A percentile compares a stretch with the other conserved stretches of the same genome.
Conservation (phyloP, 2,113 vertebrate genomes). For the Neodontobutis hainanensis region DNA sequence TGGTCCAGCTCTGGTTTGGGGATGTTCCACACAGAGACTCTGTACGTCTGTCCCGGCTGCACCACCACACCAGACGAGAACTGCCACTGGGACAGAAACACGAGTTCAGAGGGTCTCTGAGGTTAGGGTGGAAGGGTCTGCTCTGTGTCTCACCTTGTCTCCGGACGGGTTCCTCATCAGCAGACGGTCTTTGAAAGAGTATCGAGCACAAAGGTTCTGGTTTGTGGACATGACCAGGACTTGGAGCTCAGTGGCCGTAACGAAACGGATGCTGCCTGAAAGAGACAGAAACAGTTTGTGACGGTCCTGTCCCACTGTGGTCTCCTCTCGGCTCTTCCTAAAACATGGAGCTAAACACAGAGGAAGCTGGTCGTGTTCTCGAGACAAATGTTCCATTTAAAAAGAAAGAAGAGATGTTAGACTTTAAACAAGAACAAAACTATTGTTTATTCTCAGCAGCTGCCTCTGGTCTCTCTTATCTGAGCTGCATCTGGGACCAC, state of each 20-base stretch:
- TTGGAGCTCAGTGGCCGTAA: constrained; percentile 71
- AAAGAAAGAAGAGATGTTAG: too few relatives aligned
- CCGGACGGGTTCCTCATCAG: constrained; percentile 21
- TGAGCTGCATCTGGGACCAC: too few relatives aligned
- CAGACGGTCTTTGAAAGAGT: constrained; percentile 52
- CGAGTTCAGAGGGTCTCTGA: not conserved
- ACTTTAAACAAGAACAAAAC: too few relatives aligned
- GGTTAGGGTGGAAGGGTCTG: not conserved
- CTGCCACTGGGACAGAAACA: constrained; percentile 70
- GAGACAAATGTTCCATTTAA: too few relatives aligned
- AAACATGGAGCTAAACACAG: too few relatives aligned
- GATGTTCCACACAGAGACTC: constrained; percentile 73
- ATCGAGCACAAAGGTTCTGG: constrained; percentile 70
- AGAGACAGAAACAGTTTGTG: not conserved
- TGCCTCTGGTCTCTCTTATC: too few relatives aligned
- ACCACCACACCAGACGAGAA: constrained; percentile 69
- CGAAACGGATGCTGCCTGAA: constrained; percentile 58
- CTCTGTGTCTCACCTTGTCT: constrained; percentile 56
- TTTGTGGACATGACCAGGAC: constrained; percentile 61
- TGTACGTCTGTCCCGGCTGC: constrained; percentile 64
- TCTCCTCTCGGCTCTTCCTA: too few relatives aligned
- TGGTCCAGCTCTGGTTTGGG: constrained; percentile 70
- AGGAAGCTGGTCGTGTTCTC: too few relatives aligned
- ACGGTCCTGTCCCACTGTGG: too few relatives aligned
- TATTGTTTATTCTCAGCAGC: too few relatives aligned